Conservation (phyloP, 2,888 invertebrate genomes). For the Lasioglossum figueresi region DNA sequence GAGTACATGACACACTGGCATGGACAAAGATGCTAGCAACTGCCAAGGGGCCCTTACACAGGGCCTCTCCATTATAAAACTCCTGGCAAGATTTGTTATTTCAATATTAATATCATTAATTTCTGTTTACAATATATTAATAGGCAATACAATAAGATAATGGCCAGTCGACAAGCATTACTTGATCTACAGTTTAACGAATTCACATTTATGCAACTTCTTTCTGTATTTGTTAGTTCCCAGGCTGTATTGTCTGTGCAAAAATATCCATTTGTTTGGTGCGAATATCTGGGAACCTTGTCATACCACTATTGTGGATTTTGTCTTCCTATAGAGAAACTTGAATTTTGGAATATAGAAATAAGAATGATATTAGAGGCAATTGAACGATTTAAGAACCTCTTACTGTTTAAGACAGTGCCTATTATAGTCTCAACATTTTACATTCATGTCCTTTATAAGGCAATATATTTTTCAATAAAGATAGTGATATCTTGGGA, state of each 20-base stretch:
- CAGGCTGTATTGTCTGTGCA: constrained; percentile 68
- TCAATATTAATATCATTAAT: constrained; percentile 70
- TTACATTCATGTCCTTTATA: constrained; percentile 19
- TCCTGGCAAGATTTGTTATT: constrained; percentile 71
- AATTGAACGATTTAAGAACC: constrained; percentile 64
- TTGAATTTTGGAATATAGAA: constrained; percentile 65
- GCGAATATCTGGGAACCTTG: constrained; percentile 60
- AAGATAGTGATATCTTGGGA: constrained; percentile 39
- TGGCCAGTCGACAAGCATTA: constrained; percentile 71
- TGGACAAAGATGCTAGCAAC: constrained; percentile 90
- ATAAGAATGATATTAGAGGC: constrained; percentile 75
- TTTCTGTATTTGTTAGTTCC: constrained; percentile 64
- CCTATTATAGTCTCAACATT: constrained; percentile 75
- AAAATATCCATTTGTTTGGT: constrained; percentile 69
- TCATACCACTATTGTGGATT: constrained; percentile 41
- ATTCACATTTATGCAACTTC: constrained; percentile 65
- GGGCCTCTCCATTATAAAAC: constrained; percentile 73
- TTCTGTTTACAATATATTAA: constrained; percentile 68
- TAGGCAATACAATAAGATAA: constrained; percentile 66
- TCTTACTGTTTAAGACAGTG: constrained; percentile 78
- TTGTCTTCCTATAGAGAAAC: constrained; percentile 63
- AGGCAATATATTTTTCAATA: constrained; percentile 36
- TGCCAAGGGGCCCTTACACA: constrained; percentile 85
- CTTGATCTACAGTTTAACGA: constrained; percentile 70
- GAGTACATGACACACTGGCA: constrained; percentile 90